Evolutionary conservation across 2,888 invertebrate species (phyloP).

Genomic region (Volucella inanis): DNA sequence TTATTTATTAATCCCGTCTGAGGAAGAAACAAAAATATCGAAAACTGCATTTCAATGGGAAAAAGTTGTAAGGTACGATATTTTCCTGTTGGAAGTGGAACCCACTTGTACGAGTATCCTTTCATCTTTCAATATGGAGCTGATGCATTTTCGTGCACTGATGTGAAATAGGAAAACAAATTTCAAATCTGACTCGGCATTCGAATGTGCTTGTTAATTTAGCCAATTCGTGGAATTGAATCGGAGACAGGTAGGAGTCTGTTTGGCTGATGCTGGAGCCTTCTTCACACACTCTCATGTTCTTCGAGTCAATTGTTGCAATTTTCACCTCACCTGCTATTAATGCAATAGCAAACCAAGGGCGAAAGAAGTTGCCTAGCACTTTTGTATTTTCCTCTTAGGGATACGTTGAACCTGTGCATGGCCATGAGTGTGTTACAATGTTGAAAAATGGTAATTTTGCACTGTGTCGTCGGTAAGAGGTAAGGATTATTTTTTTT

Average conservation of each 20-base stretch:
- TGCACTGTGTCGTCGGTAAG: conserved; percentile 19
- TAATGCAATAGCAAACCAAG: conserved; percentile 19
- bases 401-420: conserved; percentile 57
- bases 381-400: conserved; percentile 36
- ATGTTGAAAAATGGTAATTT: background rate
- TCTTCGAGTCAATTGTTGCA: conserved; percentile 45
- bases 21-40: conserved; percentile 1
- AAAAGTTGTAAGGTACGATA: conserved; percentile 17
- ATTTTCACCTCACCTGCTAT: conserved; percentile 67
- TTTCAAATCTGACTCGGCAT: conserved; percentile 5
- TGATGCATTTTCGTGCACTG: background rate
- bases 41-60: conserved; percentile 34
- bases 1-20: conserved; percentile 53
- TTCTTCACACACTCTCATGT: conserved; percentile 38
- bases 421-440: conserved; percentile 1
- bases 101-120: background rate
- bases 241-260: conserved; percentile 27
- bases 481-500: background rate
- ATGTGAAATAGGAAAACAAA: conserved; percentile 37
- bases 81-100: conserved; percentile 13
- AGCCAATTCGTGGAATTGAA: conserved; percentile 35
- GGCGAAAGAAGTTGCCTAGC: conserved; percentile 1
- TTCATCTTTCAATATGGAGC: conserved; percentile 2
- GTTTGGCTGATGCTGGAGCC: conserved; percentile 1
- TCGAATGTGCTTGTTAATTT: conserved; percentile 45